Percentiles rank a stretch among this genome's conserved stretches.
These are phyloP conservation scores for Magallana nippona DNA, from an alignment of 2,888 invertebrate genomes.

Conservation along the genomic window DNA sequence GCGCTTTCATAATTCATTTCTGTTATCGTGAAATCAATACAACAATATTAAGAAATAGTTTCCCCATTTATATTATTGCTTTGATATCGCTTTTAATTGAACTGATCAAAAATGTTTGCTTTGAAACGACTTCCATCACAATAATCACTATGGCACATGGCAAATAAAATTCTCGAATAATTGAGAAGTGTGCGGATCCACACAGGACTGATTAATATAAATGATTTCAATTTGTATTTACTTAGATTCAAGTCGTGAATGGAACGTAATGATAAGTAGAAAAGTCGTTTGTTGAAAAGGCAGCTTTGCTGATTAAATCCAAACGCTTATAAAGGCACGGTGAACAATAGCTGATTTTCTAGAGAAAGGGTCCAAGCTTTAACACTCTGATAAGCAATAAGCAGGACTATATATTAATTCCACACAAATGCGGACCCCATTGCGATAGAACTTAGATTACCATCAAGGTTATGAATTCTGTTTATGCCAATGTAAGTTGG, in stretches of 20 bases:
- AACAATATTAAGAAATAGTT: constrained; percentile 5
- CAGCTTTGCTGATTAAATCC: constrained; percentile 31
- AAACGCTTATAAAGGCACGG: constrained; percentile 32
- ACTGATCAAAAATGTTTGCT: neutral
- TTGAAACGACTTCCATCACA: neutral
- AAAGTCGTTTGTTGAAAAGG: constrained; percentile 32
- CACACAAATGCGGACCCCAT: neutral
- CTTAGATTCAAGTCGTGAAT: constrained; percentile 24
- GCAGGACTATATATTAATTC: neutral
- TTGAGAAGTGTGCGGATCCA: neutral
- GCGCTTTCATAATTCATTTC: neutral
- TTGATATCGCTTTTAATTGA: neutral
- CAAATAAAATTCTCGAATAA: constrained; percentile 8
- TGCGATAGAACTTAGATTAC: neutral
- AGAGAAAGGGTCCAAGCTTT: constrained; percentile 3
- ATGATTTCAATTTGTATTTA: constrained; percentile 17
- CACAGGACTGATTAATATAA: constrained; percentile 8
- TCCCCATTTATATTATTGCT: neutral
- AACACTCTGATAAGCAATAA: constrained; percentile 27
- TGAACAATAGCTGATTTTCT: constrained; percentile 32
- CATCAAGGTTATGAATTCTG: neutral
- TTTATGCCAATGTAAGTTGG: constrained; percentile 1
- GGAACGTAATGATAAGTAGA: constrained; percentile 31
- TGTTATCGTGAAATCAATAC: constrained; percentile 2
- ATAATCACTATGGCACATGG: neutral